These are phyloP conservation scores for Caenorhabditis japonica DNA, from an alignment of 2,888 invertebrate genomes.

Conservation along the genomic window DNA sequence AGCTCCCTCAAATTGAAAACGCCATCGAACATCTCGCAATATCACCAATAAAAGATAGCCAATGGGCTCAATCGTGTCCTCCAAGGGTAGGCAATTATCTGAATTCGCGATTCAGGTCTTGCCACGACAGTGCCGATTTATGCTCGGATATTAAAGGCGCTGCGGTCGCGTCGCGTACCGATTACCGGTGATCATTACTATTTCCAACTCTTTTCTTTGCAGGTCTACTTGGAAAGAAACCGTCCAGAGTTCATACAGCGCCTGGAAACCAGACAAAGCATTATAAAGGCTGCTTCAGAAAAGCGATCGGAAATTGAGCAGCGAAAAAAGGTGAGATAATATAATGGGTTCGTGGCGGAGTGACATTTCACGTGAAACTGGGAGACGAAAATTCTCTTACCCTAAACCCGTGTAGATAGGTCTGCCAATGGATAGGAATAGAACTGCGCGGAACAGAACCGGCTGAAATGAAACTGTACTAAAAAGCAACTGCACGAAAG, in stretches of 20 bases:
- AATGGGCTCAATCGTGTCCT: conserved; percentile 30
- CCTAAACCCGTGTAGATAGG: too few species aligned
- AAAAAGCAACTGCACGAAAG: too few species aligned
- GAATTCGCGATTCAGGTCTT: not conserved
- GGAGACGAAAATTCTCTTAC: too few species aligned
- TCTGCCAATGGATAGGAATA: too few species aligned
- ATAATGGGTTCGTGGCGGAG: too few species aligned
- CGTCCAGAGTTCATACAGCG: conserved; percentile 47
- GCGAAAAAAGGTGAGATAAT: conserved; percentile 31
- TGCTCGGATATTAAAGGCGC: too few species aligned
- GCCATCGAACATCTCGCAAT: conserved; percentile 47
- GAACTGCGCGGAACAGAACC: too few species aligned
- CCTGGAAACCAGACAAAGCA: conserved; percentile 40
- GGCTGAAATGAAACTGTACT: too few species aligned
- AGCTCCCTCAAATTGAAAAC: conserved; percentile 19
- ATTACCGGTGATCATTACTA: too few species aligned
- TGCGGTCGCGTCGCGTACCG: too few species aligned
- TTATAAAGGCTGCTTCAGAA: conserved; percentile 36
- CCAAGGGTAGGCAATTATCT: conserved; percentile 28
- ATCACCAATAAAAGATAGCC: conserved; percentile 44
- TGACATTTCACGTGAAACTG: too few species aligned
- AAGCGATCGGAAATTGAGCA: conserved; percentile 42
- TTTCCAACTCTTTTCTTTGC: too few species aligned
- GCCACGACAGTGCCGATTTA: not conserved
- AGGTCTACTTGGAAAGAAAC: conserved; percentile 43